Base-by-base conservation (phyloP, 2,888 invertebrate species). In the Diarsia dahlii region DNA sequence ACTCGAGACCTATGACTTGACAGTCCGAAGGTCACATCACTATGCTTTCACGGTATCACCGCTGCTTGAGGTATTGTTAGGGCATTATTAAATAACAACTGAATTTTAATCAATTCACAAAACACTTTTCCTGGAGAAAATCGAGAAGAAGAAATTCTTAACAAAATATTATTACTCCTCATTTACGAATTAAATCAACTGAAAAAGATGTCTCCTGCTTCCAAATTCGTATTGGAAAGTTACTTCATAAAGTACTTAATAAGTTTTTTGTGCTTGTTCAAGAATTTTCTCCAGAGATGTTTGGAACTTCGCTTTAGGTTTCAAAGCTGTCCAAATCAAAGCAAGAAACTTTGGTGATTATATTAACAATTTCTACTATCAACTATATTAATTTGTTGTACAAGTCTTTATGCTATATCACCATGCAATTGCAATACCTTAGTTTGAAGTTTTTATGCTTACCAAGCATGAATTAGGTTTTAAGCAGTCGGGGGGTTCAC, bases 301-400 rank as follows among this genome's bases (percentile, higher is more conserved):
- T 62, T 23, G 13, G 60, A 78, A 62, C 48, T 77, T 65, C 13
- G 18, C 65, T 48, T 58, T 28, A n/a, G 13, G 39, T 62, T 60
- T 48, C 34, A 73, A 34, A 56, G 46, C 48, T 66, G 39, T 58
- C 39, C 45, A 71, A 71, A 64, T 23, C 28, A 64, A 77, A 63
- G 13, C n/a, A 28, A 39, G 12, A 1, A 62, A 78, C 54, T 68
- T 76, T 15, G 45, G 45, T 60, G 52, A 80, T 68, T 60, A 63
- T 15, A 71, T 64, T 54, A 68, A 65, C 63, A 74, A 58, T 75
- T 60, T 60, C 13, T 65, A 58, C 48, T 54, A 71, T 10, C 28
- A 75, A 65, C 75, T 34, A 69, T 65, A 48, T 74, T 80, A 60
- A 48, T 80, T 80, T 56, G 54, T 78, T 63, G 34, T 20, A 9